Conservation (phyloP, 2,888 invertebrate species). For the Tetragnatha montana region DNA sequence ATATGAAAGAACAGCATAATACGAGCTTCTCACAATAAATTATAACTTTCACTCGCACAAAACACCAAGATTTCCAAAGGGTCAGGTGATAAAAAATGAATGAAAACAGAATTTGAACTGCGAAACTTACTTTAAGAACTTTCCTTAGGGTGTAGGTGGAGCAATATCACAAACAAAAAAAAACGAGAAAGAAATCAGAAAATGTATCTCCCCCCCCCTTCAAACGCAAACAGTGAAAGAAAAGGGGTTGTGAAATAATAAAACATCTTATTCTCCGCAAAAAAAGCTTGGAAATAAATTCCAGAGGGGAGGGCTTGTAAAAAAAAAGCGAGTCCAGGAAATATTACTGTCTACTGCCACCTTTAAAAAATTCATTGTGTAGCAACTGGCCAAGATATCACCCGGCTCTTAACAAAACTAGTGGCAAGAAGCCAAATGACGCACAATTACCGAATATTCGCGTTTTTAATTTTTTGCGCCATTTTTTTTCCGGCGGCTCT, state of each 20-base stretch:
- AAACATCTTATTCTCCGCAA: constrained; percentile 55
- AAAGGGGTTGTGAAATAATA: constrained; percentile 50
- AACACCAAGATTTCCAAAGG: constrained; percentile 6
- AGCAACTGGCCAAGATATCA: constrained; percentile 61
- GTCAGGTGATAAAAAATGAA: constrained; percentile 18
- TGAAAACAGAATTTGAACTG: constrained; percentile 26
- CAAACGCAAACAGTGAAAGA: constrained; percentile 39
- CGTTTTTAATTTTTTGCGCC: constrained; percentile 30
- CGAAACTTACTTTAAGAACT: constrained; percentile 42
- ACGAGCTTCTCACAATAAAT: constrained; percentile 9
- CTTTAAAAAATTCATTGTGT: constrained; percentile 62
- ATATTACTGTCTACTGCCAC: constrained; percentile 48
- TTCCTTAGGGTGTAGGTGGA: neutral
- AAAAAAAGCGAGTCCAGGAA: constrained; percentile 10
- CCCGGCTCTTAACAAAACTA: constrained; percentile 49
- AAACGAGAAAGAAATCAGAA: constrained; percentile 8
- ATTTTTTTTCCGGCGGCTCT: constrained; percentile 36
- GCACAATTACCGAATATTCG: constrained; percentile 65
- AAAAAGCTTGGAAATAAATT: constrained; percentile 59
- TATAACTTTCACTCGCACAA: constrained; percentile 7
- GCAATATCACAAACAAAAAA: neutral
- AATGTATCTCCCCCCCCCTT: neutral
- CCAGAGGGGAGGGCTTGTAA: constrained; percentile 1
- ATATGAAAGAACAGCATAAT: constrained; percentile 12
- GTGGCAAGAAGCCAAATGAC: constrained; percentile 68